Conservation (phyloP, 2,113 vertebrate species). For the Chaetodon auriga region DNA sequence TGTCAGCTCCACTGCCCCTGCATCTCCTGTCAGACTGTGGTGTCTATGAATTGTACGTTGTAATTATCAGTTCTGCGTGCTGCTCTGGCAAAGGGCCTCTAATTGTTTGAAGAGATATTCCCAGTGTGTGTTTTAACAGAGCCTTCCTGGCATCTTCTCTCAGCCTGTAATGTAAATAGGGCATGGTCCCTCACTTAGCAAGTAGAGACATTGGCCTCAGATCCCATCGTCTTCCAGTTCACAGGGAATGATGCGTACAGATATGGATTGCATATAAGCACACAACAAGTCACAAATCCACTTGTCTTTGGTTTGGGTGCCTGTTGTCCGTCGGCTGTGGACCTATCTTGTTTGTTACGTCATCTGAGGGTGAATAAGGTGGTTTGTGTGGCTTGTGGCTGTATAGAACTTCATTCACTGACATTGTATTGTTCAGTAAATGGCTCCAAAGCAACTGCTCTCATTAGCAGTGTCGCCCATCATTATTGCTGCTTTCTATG, state of each 20-base stretch:
- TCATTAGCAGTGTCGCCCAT: conserved; percentile 27
- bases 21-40: neutral
- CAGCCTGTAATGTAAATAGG: conserved; percentile 23
- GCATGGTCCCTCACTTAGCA: neutral
- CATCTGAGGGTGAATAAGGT: conserved; percentile 3
- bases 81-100: conserved; percentile 1
- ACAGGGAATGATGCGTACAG: neutral
- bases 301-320: neutral
- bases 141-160: conserved; percentile 6
- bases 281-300: neutral
- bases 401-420: neutral
- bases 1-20: neutral
- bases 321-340: neutral
- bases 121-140: conserved; percentile 25
- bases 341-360: conserved; percentile 13
- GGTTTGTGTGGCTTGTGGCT: conserved; percentile 16
- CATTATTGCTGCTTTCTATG: conserved; percentile 37
- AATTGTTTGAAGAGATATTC: conserved; percentile 34
- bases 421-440: conserved; percentile 34
- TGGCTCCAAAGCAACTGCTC: conserved; percentile 2
- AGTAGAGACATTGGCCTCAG: neutral
- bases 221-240: neutral
- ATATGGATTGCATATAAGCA: neutral
- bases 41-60: neutral
- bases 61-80: neutral